These are phyloP conservation scores for Strix uralensis DNA, from an alignment of 2,113 vertebrate genomes.

Conservation along the genomic window DNA sequence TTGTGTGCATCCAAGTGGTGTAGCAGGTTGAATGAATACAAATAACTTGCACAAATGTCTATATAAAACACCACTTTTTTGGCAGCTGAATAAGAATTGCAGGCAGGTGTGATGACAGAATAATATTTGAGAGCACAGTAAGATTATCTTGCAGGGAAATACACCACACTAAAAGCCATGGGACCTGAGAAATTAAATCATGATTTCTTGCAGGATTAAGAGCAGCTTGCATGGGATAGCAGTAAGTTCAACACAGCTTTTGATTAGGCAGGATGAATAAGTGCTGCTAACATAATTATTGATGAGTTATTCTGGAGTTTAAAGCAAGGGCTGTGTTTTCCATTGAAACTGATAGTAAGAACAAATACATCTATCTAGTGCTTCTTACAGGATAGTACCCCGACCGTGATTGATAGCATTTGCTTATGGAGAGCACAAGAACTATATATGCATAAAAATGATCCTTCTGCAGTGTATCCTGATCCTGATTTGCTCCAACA, in stretches of 20 bases:
- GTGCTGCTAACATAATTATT: background rate
- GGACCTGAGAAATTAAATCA: background rate
- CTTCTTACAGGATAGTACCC: background rate
- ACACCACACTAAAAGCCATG: background rate
- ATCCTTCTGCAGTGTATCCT: background rate
- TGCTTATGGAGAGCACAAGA: background rate
- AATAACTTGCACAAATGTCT: background rate
- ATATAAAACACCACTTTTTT: background rate
- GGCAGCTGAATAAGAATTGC: background rate
- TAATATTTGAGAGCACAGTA: background rate
- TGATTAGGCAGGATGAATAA: background rate
- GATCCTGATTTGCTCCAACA: background rate
- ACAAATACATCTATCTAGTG: background rate
- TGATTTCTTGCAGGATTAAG: background rate
- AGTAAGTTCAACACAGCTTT: background rate
- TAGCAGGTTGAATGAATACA: background rate
- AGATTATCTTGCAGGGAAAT: background rate
- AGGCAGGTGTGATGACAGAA: background rate
- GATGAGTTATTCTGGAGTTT: background rate
- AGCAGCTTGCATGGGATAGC: background rate
- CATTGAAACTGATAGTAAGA: background rate
- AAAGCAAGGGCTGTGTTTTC: background rate
- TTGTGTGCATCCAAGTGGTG: too few relatives aligned
- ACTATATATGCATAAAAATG: background rate
- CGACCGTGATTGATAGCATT: fast-evolving